Evolutionary conservation across 2,113 vertebrate species (phyloP), one percentile per base, ranked within the genome.

Genomic region (Balaenoptera acutorostrata): DNA sequence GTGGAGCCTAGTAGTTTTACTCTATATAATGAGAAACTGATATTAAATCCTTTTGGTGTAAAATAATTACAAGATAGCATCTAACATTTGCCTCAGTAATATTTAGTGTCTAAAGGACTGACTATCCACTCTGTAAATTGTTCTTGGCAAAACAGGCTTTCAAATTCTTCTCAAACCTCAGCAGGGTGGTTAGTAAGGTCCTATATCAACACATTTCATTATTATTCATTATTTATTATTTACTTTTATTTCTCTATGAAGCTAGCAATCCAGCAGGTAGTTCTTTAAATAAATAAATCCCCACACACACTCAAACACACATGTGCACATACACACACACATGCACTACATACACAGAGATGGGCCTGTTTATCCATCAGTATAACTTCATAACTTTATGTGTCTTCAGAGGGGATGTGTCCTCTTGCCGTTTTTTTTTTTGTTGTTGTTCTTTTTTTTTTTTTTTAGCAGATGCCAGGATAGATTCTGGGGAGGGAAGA

Each of bases 221-320:
- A 82, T 95, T 96, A 84, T 90, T 97, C 74, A 49, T 91, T 81
- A 52, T 93, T 95, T 95, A 88, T 64, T 94, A 93, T 95, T 97
- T 94, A 80, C 63, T 94, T 91, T 95, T 84, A 77, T 83, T 94
- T 95, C 44, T 95, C 29, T 57, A 1, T 93, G 91, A 89, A 95
- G n/a, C 57, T 90, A 91, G 21, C 57, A 97, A 72, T 57, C 27
- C 63, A 96, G 68, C 39, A 94, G 78, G 68, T 92, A 75, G 88
- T 93, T 86, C 49, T 95, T 94, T 93, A 95, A 57, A 68, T 41
- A 88, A 97, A 71, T 88, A 92, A 90, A 33, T 27, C 18, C 8
- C 8, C 15, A 63, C 33, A 90, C 36, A 83, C 4, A 78, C 27
- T 80, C 49, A 87, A 85, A 83, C 31, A 85, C 39, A 52, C 31